These are phyloP conservation scores for Calephelis perditalis DNA, from an alignment of 2,888 invertebrate genomes.

Conservation along the genomic window DNA sequence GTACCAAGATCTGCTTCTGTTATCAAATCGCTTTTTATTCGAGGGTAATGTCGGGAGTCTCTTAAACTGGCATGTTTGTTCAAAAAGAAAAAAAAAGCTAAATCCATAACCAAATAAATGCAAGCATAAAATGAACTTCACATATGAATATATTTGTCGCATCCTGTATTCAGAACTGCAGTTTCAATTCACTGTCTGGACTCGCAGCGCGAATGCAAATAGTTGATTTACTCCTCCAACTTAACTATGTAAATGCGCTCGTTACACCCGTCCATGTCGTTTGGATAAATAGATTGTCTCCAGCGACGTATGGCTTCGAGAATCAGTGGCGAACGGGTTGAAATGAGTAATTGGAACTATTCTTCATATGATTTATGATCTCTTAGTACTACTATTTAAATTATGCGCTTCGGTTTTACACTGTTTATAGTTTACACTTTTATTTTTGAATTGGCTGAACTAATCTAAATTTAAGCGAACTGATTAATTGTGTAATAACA, in stretches of 20 bases:
- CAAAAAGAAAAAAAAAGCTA: no score
- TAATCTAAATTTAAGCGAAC: no score
- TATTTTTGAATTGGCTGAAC: no score
- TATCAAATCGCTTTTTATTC: no score
- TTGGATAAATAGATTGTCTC: slow-evolving; percentile 60
- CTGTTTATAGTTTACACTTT: no score
- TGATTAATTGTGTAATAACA: no score
- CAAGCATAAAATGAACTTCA: slow-evolving; percentile 12
- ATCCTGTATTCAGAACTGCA: slow-evolving; percentile 24
- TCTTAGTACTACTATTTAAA: background rate
- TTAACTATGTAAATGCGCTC: slow-evolving; percentile 29
- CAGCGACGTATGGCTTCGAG: slow-evolving; percentile 49
- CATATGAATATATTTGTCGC: slow-evolving; percentile 11
- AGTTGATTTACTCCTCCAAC: slow-evolving; percentile 60
- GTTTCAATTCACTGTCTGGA: slow-evolving; percentile 24
- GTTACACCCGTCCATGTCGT: slow-evolving; percentile 43
- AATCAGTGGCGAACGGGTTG: slow-evolving; percentile 43
- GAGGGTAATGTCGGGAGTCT: no score
- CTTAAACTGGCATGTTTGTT: no score
- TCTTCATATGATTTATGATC: background rate
- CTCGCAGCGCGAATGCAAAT: slow-evolving; percentile 49
- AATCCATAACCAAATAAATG: no score
- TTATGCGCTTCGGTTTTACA: background rate
- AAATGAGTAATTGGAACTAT: slow-evolving; percentile 52
- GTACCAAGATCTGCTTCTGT: no score